Conservation (phyloP, 2,888 invertebrate genomes). For the Pecten maximus region DNA sequence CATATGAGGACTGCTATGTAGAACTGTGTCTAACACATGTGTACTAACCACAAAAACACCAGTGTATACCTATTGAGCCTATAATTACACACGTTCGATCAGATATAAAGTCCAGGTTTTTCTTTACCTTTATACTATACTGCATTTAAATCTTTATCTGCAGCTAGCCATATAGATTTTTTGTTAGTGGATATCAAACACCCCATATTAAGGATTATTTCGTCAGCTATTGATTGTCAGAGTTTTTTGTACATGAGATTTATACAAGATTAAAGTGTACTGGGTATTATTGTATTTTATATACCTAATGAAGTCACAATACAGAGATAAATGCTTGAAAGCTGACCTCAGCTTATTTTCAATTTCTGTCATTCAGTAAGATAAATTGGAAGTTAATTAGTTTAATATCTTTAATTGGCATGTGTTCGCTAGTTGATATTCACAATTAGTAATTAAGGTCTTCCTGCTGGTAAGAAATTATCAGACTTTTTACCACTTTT, state of each 20-base stretch:
- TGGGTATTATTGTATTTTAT: background rate
- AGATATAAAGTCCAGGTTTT: background rate
- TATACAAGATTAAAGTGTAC: background rate
- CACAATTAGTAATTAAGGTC: too few species aligned
- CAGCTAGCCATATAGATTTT: background rate
- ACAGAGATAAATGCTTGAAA: background rate
- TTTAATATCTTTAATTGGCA: background rate
- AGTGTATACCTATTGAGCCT: background rate
- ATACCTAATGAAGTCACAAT: background rate
- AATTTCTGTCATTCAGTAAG: background rate
- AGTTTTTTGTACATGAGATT: background rate
- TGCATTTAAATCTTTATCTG: background rate
- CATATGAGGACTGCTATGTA: background rate
- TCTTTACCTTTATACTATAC: background rate
- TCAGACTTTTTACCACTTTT: background rate
- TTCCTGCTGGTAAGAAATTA: background rate
- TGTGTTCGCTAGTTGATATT: background rate
- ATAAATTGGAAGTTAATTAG: background rate
- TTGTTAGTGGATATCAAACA: background rate
- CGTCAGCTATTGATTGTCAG: background rate
- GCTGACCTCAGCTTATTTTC: background rate
- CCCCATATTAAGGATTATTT: background rate
- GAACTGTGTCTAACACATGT: background rate
- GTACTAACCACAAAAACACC: background rate
- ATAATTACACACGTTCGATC: background rate